Percentiles rank a stretch among this genome's conserved stretches.
These are phyloP conservation scores for Coptodon rendalli DNA, from an alignment of 2,113 vertebrate genomes.

Conservation along the genomic window DNA sequence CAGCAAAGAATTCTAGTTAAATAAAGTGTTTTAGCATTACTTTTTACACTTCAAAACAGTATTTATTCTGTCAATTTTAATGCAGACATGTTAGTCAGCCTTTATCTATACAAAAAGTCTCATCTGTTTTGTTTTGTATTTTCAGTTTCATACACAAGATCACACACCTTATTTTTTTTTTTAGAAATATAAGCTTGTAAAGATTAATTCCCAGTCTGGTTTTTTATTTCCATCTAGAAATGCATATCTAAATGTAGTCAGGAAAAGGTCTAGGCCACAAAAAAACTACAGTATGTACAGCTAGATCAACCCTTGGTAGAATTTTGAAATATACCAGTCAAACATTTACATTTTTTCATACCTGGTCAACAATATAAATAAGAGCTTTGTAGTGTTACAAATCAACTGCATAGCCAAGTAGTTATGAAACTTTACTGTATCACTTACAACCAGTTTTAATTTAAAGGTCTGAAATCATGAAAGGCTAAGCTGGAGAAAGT, in stretches of 20 bases:
- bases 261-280: neutral
- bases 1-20: neutral
- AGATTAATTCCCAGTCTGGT: neutral
- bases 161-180: neutral
- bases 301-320: neutral
- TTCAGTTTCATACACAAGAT: neutral
- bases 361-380: neutral
- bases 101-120: neutral
- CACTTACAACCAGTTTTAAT: neutral
- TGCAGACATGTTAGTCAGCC: neutral
- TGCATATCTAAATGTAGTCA: neutral
- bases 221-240: neutral
- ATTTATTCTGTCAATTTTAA: neutral
- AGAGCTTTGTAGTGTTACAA: neutral
- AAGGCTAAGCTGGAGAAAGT: neutral
- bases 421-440: neutral
- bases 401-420: neutral
- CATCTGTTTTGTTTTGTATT: too few species aligned
- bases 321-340: neutral
- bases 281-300: neutral
- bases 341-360: neutral
- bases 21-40: neutral
- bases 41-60: accelerated
- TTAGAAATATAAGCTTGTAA: neutral
- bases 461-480: accelerated